Conservation (phyloP, 2,888 invertebrate species). For the Drymonia ruficornis region DNA sequence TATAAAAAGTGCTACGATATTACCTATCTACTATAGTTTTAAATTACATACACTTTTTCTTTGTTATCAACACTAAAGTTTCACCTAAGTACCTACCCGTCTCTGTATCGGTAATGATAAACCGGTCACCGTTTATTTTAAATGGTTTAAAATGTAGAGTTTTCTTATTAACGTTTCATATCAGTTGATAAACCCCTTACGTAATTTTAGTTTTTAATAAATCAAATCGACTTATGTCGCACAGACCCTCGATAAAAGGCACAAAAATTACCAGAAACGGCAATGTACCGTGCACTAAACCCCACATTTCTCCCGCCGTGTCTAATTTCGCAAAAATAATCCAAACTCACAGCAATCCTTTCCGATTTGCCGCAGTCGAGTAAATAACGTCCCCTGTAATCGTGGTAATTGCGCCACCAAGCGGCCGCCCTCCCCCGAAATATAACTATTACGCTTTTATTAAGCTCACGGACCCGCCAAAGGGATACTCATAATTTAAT, state of each 20-base stretch:
- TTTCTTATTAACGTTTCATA: too few species aligned
- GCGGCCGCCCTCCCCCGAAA: slow-evolving; percentile 64
- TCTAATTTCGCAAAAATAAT: slow-evolving; percentile 24
- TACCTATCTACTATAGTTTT: not conserved
- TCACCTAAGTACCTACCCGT: too few species aligned
- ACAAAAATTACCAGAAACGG: not conserved
- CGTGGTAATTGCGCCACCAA: slow-evolving; percentile 65
- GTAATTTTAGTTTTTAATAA: not conserved
- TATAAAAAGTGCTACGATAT: not conserved
- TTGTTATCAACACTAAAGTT: not conserved
- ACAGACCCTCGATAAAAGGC: not conserved
- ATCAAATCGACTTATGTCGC: not conserved
- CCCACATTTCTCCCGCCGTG: slow-evolving; percentile 11
- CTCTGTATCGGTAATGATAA: not conserved
- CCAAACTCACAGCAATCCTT: slow-evolving; percentile 33
- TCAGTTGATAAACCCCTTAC: too few species aligned
- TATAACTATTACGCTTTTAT: slow-evolving; percentile 82
- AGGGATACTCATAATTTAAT: slow-evolving; percentile 81
- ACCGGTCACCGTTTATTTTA: too few species aligned
- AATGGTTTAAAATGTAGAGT: too few species aligned
- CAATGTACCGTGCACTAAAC: slow-evolving; percentile 11
- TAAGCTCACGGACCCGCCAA: slow-evolving; percentile 74
- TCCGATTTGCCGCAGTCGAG: slow-evolving; percentile 39
- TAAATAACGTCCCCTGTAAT: slow-evolving; percentile 51
- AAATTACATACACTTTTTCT: not conserved